Evolutionary conservation across 2,797 vertebrate genomes (phyloP), one percentile per base, ranked within the genome.

Genomic region (Aselliscus stoliczkanus): DNA sequence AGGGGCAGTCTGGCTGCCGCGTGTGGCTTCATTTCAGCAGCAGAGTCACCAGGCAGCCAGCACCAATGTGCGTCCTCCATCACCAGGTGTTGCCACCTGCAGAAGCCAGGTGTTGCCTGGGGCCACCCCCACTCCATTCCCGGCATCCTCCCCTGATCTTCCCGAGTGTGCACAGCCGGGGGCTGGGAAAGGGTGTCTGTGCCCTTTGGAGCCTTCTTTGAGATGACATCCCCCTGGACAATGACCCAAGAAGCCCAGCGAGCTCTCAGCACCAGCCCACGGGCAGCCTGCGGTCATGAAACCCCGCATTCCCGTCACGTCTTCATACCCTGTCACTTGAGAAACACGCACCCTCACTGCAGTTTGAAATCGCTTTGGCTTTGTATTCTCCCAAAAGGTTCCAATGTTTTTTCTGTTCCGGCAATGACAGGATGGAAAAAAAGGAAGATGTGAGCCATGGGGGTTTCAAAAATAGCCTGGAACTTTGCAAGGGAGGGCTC

Each of bases 401-500:
- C 96, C 81, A 27, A 34, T 93, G 77, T 62, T 77, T 62, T 95
- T 91, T 94, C 97, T 92, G 65, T 81, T 3, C 91, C 94, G 88
- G 93, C 94, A 88, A 47, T 97, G 97, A 97, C 96, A 93, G 37
- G 81, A 77, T 83, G 50, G 93, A 96, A 92, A 95, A 95, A 75
- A 95, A 75, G 95, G 92, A 85, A 96, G 81, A 21, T 62, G 88
- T 4, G 98, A 98, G 97, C 96, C 96, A 93, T 88, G 94, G 95
- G 91, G 79, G 84, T 94, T 93, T 82, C 54, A 94, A 97, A 98
- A 96, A 97, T 97, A 98, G 97, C 93, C 97, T 64, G 93, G 95
- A 94, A 98, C 96, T 97, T 96, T 90, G 91, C 85, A 91, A 97
- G 90, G 97, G 96, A 97, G 96, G 95, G 92, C 97, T 95, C 42